Base-by-base conservation (phyloP, 1,140 invertebrate species). In the Antheraea pernyi region DNA sequence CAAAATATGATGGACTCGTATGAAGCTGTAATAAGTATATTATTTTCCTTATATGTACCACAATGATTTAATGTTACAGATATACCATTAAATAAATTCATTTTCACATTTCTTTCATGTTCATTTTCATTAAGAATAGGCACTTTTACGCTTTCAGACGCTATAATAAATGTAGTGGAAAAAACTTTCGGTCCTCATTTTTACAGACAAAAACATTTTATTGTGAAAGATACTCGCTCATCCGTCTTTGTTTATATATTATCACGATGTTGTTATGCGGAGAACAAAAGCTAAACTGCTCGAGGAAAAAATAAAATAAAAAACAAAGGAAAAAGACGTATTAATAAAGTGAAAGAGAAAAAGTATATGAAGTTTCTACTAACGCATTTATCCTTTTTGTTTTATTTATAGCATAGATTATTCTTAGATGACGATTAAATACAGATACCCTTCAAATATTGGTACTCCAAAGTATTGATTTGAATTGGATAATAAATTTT, bases 191-290 rank as follows among this genome's bases (percentile, higher is more conserved):
- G 11, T 53, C 46, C 46, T 53, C 46, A 53, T 53, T 53, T 53
- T 16, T 53, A 53, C 46, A 53, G 7, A 53, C 46, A 53, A 53
- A 53, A 53, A 53, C 46, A 53, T 53, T 53, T 53, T 53, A 53
- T 53, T 53, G 46, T 53, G 46, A 53, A 53, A 16, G 46, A 53
- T 53, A 53, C 46, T 53, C 46, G 46, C 46, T 53, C 46, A 53
- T 53, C 16, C 46, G 46, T 53, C 46, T n/a, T 53, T 53, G 13
- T 53, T 53, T 53, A 53, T 53, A 53, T 53, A 53, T 53, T 53
- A 53, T 53, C 46, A n/a, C 16, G 46, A 53, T 53, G 46, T 53
- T 53, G 46, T 53, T 53, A 53, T 53, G 46, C 46, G 46, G 46
- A 53, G 46, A 53, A 53, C 46, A 53, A 53, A 53, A 53, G 46